A percentile compares a stretch with the other conserved stretches of the same genome.
Evolutionary conservation across 2,797 vertebrate species (phyloP).

Genomic region (Jordanella pulchra): DNA sequence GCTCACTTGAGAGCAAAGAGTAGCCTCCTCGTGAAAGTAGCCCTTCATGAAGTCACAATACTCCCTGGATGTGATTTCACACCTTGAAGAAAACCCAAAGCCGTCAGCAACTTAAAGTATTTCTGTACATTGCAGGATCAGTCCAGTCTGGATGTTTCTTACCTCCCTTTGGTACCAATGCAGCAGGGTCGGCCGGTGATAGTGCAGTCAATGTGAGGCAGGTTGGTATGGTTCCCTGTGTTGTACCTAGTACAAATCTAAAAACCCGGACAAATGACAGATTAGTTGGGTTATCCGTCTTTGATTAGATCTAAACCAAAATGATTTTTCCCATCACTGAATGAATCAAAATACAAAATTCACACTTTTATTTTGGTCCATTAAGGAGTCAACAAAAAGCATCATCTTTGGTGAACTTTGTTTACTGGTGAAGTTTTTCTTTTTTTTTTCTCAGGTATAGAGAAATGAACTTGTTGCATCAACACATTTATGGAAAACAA

Average conservation of each 20-base stretch:
- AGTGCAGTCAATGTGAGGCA: conserved; percentile 91
- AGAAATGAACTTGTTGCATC: background rate
- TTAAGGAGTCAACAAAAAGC: background rate
- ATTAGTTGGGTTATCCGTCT: background rate
- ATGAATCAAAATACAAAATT: background rate
- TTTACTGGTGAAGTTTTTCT: background rate
- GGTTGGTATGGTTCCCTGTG: conserved; percentile 94
- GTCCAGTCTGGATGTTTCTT: conserved; percentile 12
- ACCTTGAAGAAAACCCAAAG: conserved; percentile 75
- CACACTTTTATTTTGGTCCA: background rate
- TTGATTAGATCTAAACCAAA: background rate
- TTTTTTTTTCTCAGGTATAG: background rate
- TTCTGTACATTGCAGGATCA: background rate
- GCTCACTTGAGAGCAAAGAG: conserved; percentile 94
- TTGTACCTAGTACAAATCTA: conserved; percentile 91
- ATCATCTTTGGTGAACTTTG: background rate
- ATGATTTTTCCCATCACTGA: background rate
- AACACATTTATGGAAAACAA: background rate
- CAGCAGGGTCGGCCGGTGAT: conserved; percentile 94
- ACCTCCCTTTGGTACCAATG: conserved; percentile 96
- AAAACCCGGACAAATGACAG: conserved; percentile 3
- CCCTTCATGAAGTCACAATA: conserved; percentile 99
- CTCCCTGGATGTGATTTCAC: conserved; percentile 98
- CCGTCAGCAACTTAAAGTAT: conserved; percentile 4
- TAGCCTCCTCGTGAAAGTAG: conserved; percentile 97